Evolutionary conservation across 2,888 invertebrate species (phyloP).

Genomic region (Sarcophaga variegata): DNA sequence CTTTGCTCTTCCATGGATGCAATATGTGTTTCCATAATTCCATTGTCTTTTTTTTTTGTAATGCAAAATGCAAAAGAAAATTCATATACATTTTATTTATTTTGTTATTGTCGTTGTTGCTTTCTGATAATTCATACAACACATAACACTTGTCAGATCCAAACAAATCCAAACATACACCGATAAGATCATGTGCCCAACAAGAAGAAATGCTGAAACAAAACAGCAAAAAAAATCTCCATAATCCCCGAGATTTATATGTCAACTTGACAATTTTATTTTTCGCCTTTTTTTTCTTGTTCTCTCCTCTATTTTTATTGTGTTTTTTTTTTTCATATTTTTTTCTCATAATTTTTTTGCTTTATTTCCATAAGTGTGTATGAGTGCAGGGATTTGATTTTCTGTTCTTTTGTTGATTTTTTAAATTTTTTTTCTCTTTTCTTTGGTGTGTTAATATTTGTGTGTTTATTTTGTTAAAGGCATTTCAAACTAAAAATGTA

Average conservation of each 20-base stretch:
- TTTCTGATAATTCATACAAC: constrained; percentile 66
- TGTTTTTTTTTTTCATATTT: constrained; percentile 27
- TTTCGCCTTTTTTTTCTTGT: constrained; percentile 68
- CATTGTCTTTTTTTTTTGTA: not conserved
- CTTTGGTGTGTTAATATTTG: constrained; percentile 8
- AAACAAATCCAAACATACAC: constrained; percentile 29
- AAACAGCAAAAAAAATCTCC: constrained; percentile 69
- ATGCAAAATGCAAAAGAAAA: constrained; percentile 11
- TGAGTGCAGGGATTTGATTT: constrained; percentile 1
- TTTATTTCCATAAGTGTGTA: constrained; percentile 5
- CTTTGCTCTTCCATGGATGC: constrained; percentile 31
- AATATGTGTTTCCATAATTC: constrained; percentile 38
- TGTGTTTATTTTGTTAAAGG: constrained; percentile 55
- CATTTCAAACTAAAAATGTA: constrained; percentile 52
- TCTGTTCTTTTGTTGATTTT: constrained; percentile 45
- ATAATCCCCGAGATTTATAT: constrained; percentile 79
- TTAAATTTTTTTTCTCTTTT: not conserved
- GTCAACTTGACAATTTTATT: constrained; percentile 80
- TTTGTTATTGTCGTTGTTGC: constrained; percentile 16
- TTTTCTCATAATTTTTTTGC: constrained; percentile 31
- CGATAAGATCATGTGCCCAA: constrained; percentile 49
- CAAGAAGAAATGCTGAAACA: constrained; percentile 56
- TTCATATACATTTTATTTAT: constrained; percentile 24
- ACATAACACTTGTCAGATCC: constrained; percentile 64
- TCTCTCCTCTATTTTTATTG: constrained; percentile 25